phyloP scores from a whole-genome alignment of 1,140 invertebrate genomes.

The Cydia strobilella region DNA sequence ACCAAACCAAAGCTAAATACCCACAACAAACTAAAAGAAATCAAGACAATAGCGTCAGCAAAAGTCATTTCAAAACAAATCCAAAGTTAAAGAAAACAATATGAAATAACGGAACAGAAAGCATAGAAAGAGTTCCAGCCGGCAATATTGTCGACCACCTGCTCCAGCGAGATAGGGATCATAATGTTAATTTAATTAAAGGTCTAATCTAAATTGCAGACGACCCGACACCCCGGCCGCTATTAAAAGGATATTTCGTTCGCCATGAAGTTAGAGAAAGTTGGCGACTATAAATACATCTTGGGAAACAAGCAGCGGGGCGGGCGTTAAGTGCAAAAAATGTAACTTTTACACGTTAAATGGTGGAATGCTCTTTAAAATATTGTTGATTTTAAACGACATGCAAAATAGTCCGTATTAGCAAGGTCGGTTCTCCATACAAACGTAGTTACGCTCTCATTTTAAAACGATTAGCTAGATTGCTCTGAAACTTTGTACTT shows the following conservation, averaged over 20 bases:
- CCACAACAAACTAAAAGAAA: not conserved
- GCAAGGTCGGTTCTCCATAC: no score
- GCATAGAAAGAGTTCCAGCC: conserved; percentile 59
- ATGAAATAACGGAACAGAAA: conserved; percentile 47
- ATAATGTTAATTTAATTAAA: conserved; percentile 81
- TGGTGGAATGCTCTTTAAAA: not conserved
- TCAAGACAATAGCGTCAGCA: not conserved
- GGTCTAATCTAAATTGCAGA: conserved; percentile 80
- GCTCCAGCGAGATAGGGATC: conserved; percentile 74
- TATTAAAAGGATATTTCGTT: conserved; percentile 77
- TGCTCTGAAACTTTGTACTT: no score
- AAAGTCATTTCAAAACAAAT: conserved; percentile 34
- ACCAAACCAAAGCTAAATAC: conserved; percentile 37
- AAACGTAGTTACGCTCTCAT: no score
- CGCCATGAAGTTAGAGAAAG: conserved; percentile 65
- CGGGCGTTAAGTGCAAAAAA: conserved; percentile 50
- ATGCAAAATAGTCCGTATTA: not conserved
- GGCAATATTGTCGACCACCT: conserved; percentile 73
- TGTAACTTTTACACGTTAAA: conserved; percentile 32
- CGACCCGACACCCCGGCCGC: conserved; percentile 70
- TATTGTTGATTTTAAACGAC: not conserved
- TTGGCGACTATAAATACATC: conserved; percentile 70
- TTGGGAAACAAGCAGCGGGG: conserved; percentile 56
- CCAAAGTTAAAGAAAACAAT: conserved; percentile 41
- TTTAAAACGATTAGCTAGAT: no score